Evolutionary conservation across 2,888 invertebrate species (phyloP).

Genomic region (Brachyopa scutellaris): DNA sequence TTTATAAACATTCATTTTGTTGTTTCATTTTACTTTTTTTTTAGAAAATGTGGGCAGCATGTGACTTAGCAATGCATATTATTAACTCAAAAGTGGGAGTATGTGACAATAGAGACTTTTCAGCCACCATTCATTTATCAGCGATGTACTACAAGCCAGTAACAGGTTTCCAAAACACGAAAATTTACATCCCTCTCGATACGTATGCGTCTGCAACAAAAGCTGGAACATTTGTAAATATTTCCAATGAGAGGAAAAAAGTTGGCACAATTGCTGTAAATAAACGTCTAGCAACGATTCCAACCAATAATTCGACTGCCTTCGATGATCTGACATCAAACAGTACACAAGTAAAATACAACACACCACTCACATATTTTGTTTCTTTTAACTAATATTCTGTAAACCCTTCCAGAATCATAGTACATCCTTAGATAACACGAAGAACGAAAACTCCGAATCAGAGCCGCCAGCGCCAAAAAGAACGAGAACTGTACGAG

Average conservation of each 20-base stretch:
- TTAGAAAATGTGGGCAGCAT: slow-evolving; percentile 98
- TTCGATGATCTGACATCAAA: slow-evolving; percentile 75
- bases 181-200: slow-evolving; percentile 91
- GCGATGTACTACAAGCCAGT: slow-evolving; percentile 94
- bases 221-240: slow-evolving; percentile 67
- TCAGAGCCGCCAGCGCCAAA: slow-evolving; percentile 57
- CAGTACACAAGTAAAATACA: slow-evolving; percentile 74
- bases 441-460: slow-evolving; percentile 49
- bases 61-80: slow-evolving; percentile 96
- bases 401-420: slow-evolving; percentile 33
- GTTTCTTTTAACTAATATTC: not conserved
- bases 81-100: slow-evolving; percentile 93
- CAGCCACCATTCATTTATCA: slow-evolving; percentile 92
- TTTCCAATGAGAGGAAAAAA: slow-evolving; percentile 71
- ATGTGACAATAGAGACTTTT: slow-evolving; percentile 95
- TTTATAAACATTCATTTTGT: too few relatives aligned
- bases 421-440: slow-evolving; percentile 58
- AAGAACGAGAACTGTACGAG: slow-evolving; percentile 60
- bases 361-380: not conserved
- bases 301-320: slow-evolving; percentile 61
- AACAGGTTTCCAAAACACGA: slow-evolving; percentile 88
- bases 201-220: slow-evolving; percentile 76
- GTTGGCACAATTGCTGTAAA: slow-evolving; percentile 54
- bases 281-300: slow-evolving; percentile 70
- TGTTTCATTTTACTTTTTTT: slow-evolving; percentile 65